Evolutionary conservation across 1,140 invertebrate species (phyloP).

Genomic region (Hyles vespertilio): DNA sequence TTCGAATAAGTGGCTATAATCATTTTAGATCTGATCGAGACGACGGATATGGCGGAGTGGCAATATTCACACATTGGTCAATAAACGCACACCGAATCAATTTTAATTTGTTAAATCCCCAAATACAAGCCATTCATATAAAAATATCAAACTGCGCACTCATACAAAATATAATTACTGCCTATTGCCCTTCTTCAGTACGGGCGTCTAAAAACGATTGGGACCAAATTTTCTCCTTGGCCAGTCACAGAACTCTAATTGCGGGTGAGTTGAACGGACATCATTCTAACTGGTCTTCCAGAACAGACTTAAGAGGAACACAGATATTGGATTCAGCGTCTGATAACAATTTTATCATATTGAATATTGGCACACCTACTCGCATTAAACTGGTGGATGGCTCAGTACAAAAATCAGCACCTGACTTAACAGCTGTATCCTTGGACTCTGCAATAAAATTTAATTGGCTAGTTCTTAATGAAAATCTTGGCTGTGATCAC

Average conservation of each 20-base stretch:
- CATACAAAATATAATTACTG: no score
- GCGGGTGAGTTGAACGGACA: slow-evolving; percentile 1
- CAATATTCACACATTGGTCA: not conserved
- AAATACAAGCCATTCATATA: not conserved
- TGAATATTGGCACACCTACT: not conserved
- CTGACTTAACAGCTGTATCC: not conserved
- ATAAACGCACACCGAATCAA: no score
- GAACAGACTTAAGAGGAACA: no score
- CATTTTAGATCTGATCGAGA: not conserved
- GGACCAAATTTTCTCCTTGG: no score
- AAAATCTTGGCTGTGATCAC: not conserved
- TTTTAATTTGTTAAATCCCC: no score
- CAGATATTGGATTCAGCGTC: not conserved
- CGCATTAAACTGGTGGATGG: not conserved
- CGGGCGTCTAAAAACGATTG: no score
- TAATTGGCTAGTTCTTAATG: not conserved
- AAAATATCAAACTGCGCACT: no score
- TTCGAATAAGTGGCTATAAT: not conserved
- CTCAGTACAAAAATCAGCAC: not conserved
- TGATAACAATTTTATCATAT: not conserved
- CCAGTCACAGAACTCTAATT: not conserved
- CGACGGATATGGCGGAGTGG: slow-evolving; percentile 1
- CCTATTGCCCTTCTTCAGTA: no score
- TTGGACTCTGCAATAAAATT: not conserved
- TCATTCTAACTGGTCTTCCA: no score